Conservation (phyloP, 2,113 vertebrate genomes). For the Amphiprion ocellaris region DNA sequence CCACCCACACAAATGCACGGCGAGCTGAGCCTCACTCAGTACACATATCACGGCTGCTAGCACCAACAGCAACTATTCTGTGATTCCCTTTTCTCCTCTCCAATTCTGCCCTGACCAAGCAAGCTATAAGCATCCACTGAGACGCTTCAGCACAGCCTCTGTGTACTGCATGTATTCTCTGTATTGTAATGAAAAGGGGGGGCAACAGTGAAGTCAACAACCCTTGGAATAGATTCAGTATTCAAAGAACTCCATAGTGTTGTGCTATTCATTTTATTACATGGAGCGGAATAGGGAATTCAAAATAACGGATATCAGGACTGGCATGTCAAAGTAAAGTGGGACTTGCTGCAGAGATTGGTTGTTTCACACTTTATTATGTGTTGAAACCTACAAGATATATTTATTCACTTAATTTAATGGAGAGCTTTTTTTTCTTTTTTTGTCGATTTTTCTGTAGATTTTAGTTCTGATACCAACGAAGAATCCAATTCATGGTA, state of each 20-base stretch:
- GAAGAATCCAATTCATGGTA: conserved; percentile 22
- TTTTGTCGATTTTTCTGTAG: not conserved
- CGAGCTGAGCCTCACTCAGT: conserved; percentile 29
- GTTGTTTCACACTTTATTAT: not conserved
- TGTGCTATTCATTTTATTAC: conserved; percentile 26
- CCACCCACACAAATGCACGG: conserved; percentile 43
- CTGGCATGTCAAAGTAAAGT: not conserved
- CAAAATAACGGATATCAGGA: not conserved
- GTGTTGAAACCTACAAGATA: not conserved
- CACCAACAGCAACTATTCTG: conserved; percentile 59
- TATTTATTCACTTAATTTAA: conserved; percentile 2
- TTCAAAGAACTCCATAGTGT: conserved; percentile 48
- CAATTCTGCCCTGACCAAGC: conserved; percentile 39
- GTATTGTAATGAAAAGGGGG: conserved; percentile 38
- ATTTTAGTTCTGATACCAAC: conserved; percentile 19
- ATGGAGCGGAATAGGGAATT: not conserved
- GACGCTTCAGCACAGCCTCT: conserved; percentile 25
- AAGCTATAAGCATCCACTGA: conserved; percentile 37
- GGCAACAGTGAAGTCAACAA: conserved; percentile 41
- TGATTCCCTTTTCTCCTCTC: conserved; percentile 52
- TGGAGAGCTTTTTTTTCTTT: not conserved
- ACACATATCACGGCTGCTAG: conserved; percentile 56
- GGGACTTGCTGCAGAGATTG: conserved; percentile 3
- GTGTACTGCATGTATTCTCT: conserved; percentile 40
- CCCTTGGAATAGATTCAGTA: conserved; percentile 3